A percentile compares a stretch with the other conserved stretches of the same genome.
phyloP scores from a whole-genome alignment of 1,140 invertebrate genomes.

The Drusus annulatus region DNA sequence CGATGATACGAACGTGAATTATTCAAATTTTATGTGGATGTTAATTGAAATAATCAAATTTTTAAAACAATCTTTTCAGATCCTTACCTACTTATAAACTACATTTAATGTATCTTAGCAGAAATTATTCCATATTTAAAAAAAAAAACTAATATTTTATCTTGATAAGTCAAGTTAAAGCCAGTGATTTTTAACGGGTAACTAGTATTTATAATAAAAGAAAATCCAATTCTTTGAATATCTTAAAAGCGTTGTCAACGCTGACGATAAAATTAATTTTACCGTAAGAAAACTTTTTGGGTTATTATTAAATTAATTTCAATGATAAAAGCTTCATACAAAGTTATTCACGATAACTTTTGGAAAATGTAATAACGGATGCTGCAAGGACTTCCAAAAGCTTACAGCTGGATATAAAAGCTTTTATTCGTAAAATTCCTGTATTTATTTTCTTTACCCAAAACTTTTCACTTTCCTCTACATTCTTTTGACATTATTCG shows the following conservation, averaged over 20 bases:
- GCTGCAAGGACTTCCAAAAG: slow-evolving; percentile 35
- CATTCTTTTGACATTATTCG: slow-evolving; percentile 34
- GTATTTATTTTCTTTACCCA: slow-evolving; percentile 40
- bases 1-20: too few relatives aligned
- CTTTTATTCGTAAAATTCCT: slow-evolving; percentile 39
- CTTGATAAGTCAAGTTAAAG: too few relatives aligned
- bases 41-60: too few relatives aligned
- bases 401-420: slow-evolving; percentile 42
- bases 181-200: too few relatives aligned
- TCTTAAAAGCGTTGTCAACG: slow-evolving; percentile 32
- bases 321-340: slow-evolving; percentile 39
- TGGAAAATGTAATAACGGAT: slow-evolving; percentile 35
- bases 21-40: too few relatives aligned
- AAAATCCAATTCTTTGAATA: not conserved
- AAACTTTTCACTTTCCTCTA: slow-evolving; percentile 39
- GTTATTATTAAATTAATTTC: slow-evolving; percentile 40
- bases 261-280: slow-evolving; percentile 25
- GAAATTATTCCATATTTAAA: too few relatives aligned
- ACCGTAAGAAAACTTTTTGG: slow-evolving; percentile 30
- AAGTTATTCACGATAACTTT: slow-evolving; percentile 43
- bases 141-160: too few relatives aligned
- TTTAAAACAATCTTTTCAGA: too few relatives aligned
- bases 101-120: too few relatives aligned
- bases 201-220: not conserved
- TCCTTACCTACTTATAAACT: too few relatives aligned